Base-by-base conservation (phyloP, 2,888 invertebrate species). In the Arge pagana region DNA sequence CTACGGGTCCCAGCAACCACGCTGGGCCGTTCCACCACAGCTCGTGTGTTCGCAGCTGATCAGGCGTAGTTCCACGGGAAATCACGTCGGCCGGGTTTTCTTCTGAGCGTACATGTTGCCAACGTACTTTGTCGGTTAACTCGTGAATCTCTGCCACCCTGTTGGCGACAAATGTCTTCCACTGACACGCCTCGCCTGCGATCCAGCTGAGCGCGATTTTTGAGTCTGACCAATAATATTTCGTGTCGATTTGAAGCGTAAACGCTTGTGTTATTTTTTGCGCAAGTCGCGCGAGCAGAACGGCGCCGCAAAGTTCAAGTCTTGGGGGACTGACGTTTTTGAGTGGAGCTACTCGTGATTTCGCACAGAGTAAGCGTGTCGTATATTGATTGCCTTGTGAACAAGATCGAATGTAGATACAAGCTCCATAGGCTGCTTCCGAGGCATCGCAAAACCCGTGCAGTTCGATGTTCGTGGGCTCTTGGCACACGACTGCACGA, bases 291-390 rank as follows among this genome's bases (percentile, higher is more conserved):
- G 57, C 55, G 19, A 60, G 36, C 15, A 63, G 36, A 16, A 54
- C 15, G 3, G 63, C 61, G 3, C 49, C 60, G 33, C 55, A 60
- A 11, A 63, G 21, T 48, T 61, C 61, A 11, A 66, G 41, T 35
- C 60, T 50, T 11, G 64, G 61, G 6, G 62, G 16, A 2, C 56
- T 58, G 13, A 62, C 8, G 3, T 11, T 40, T 55, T 62, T 65
- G 26, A 63, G 33, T n/a, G 63, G 63, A 13, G 62, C 58, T 19
- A 64, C 64, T n/a, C 58, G 57, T n/a, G 62, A 64, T 58, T 65
- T 66, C 1, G 63, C 52, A 19, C 59, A 59, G 31, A 66, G 39
- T 16, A 67, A 49, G 18, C 51, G 28, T 11, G 45, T 31, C 2
- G 28, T 16, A 13, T 13, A n/a, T 6, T 51, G 28, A 2, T 13